Evolutionary conservation across 1,140 invertebrate genomes (phyloP), one percentile per base, ranked within the genome.

Genomic region (Bombus sylvicola): DNA sequence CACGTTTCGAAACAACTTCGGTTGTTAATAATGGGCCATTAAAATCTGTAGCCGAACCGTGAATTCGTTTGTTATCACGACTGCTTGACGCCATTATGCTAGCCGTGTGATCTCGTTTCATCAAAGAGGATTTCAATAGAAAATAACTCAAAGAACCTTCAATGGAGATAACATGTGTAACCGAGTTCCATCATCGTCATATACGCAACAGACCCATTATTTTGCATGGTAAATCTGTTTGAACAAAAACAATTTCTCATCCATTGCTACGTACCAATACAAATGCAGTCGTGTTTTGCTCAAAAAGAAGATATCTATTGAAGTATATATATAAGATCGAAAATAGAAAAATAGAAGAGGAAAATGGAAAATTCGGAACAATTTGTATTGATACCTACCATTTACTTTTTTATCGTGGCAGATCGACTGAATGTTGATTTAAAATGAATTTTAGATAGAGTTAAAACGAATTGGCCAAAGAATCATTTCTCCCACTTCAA

Each of bases 51-150:
- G 15, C 8, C 25, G 57, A 12, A 12, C 25, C 57, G 53, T 57
- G 41, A 75, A 66, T 82, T n/a, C 81, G 57, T 47, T 81, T 64
- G 22, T 73, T 59, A 64, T 41, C 69, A 4, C n/a, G 13, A n/a
- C 39, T 64, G 69, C 64, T 34, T 6, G 57, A 37, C 41, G 9
- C 1, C 47, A 1, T 15, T 73, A 66, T 37, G 13, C n/a, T 53
- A 31, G 25, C 34, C 39, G 13, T 53, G 31, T 10, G 22, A 82
- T 64, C 62, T 47, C 69, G 31, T 34, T 82, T 75, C 41, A 25
- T 9, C 12, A 28, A 22, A 39, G 25, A 34, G 18, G 47, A 53
- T 53, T 53, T 53, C 47, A 22, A 53, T 53, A 53, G 47, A 53
- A 53, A 53, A 22, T 53, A 53, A 53, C 6, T 53, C 47, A 53